Evolutionary conservation across 2,797 vertebrate species (phyloP).

Genomic region (Coluber constrictor): DNA sequence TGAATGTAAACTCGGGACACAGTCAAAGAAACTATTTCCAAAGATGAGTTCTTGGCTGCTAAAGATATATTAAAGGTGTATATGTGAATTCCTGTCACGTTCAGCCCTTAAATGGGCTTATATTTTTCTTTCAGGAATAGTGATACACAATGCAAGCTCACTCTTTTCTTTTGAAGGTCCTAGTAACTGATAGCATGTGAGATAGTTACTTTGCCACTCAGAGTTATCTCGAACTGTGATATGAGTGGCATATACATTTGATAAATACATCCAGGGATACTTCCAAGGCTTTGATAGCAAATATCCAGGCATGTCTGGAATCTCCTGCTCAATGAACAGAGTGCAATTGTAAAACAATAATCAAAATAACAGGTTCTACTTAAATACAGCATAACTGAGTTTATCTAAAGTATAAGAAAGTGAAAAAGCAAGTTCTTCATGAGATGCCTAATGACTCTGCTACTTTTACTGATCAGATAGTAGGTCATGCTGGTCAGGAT

Average conservation of each 20-base stretch:
- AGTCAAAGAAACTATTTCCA: not conserved
- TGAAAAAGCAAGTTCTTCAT: not conserved
- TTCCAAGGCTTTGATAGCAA: not conserved
- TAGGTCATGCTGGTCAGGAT: not conserved
- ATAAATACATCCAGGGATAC: not conserved
- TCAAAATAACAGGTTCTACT: not conserved
- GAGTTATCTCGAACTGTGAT: not conserved
- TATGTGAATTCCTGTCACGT: not conserved
- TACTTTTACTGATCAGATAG: not conserved
- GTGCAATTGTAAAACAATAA: not conserved
- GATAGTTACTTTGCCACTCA: not conserved
- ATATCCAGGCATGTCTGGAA: not conserved
- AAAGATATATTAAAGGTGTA: not conserved
- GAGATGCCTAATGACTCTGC: not conserved
- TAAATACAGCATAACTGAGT: not conserved
- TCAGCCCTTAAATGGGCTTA: not conserved
- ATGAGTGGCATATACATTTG: not conserved
- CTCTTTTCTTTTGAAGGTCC: not conserved
- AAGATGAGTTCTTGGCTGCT: not conserved
- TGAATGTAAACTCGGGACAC: not conserved
- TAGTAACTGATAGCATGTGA: not conserved
- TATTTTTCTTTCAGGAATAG: not conserved
- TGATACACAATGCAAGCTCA: not conserved
- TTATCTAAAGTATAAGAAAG: not conserved
- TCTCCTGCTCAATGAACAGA: not conserved